A percentile compares a stretch with the other conserved stretches of the same genome.
Evolutionary conservation across 2,113 vertebrate species (phyloP).

Genomic region (Pao palembangensis): DNA sequence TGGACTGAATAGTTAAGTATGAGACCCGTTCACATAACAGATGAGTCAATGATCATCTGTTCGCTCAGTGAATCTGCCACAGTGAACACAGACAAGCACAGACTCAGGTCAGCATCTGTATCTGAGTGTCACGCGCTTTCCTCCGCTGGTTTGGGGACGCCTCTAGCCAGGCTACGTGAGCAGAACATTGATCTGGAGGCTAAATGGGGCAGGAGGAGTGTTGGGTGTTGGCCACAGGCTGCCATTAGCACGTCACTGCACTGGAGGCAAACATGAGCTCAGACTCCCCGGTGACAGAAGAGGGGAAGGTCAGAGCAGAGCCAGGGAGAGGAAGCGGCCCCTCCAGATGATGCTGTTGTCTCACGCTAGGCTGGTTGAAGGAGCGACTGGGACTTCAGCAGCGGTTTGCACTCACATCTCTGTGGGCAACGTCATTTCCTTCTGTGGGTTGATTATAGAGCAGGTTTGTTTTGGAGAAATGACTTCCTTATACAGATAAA

Average conservation of each 20-base stretch:
- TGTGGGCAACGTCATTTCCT: constrained; percentile 7
- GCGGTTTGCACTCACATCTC: too few species aligned
- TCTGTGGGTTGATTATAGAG: constrained; percentile 14
- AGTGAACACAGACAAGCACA: constrained; percentile 1
- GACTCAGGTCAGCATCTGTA: background rate
- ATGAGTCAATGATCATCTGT: background rate
- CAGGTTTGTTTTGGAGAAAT: constrained; percentile 26
- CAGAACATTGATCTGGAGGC: constrained; percentile 47
- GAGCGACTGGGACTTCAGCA: too few species aligned
- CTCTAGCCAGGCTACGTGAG: constrained; percentile 19
- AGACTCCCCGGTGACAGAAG: constrained; percentile 30
- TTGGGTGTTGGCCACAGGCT: constrained; percentile 43
- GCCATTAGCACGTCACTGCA: constrained; percentile 41
- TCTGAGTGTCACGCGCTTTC: constrained; percentile 7
- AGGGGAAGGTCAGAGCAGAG: constrained; percentile 34
- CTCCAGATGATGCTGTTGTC: constrained; percentile 29
- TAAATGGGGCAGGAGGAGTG: constrained; percentile 34
- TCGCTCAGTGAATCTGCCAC: background rate
- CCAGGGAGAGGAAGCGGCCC: constrained; percentile 2
- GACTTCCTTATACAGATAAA: constrained; percentile 27
- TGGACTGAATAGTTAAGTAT: constrained; percentile 8
- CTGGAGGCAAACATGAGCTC: constrained; percentile 43
- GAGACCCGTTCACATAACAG: background rate
- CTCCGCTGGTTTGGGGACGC: constrained; percentile 5
- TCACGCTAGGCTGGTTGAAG: constrained; percentile 8